A percentile compares a stretch with the other conserved stretches of the same genome.
These are phyloP conservation scores for Acridotheres tristis DNA, from an alignment of 2,797 vertebrate species.

Conservation along the genomic window DNA sequence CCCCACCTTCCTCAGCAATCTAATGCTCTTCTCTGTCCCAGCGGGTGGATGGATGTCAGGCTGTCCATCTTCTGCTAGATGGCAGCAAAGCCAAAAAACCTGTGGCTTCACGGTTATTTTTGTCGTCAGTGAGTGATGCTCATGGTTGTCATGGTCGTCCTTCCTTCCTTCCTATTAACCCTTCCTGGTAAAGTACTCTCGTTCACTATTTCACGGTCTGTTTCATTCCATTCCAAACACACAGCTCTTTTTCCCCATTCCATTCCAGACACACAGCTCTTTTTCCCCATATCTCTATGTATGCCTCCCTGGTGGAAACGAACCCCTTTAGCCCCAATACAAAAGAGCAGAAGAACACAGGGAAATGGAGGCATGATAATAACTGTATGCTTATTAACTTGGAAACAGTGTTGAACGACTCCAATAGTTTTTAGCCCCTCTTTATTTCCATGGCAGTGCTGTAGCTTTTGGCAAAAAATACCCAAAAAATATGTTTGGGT, in stretches of 20 bases:
- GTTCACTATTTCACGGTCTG: neutral
- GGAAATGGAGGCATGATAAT: neutral
- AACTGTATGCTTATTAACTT: neutral
- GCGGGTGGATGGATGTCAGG: neutral
- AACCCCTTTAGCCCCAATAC: neutral
- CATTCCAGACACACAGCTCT: neutral
- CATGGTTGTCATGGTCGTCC: neutral
- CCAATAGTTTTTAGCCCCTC: neutral
- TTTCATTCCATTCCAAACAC: neutral
- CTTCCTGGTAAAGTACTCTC: neutral
- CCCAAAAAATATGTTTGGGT: neutral
- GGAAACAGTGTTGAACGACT: neutral
- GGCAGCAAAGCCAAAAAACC: conserved; percentile 56
- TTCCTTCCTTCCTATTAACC: neutral
- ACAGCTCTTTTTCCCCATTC: neutral
- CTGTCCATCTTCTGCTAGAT: conserved; percentile 26
- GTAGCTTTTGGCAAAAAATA: neutral
- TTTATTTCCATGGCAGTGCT: neutral
- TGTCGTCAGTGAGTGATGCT: neutral
- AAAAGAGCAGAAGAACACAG: neutral
- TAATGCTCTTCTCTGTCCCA: neutral
- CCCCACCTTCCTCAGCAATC: neutral
- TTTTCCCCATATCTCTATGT: neutral
- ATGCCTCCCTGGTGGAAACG: neutral
- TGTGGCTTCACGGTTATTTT: neutral